These are phyloP conservation scores for Pantherophis alleghaniensis DNA, from an alignment of 2,797 vertebrate species.

Conservation along the genomic window DNA sequence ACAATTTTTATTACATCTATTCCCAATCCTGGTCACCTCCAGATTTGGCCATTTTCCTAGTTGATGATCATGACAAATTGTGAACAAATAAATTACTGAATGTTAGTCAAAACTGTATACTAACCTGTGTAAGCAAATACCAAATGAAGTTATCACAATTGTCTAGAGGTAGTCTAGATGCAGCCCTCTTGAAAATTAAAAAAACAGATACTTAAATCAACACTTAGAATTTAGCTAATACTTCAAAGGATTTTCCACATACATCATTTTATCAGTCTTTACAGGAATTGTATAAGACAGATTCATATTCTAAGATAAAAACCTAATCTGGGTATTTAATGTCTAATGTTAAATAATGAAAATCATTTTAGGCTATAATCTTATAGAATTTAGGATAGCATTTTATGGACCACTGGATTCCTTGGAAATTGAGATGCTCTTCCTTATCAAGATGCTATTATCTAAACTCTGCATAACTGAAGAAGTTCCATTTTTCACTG, in stretches of 20 bases:
- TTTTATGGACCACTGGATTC: not conserved
- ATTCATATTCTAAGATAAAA: not conserved
- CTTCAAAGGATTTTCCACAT: not conserved
- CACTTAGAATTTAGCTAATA: not conserved
- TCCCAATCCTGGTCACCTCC: not conserved
- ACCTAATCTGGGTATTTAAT: not conserved
- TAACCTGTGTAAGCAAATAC: slow-evolving; percentile 1
- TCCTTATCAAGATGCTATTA: not conserved
- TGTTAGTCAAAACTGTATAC: not conserved
- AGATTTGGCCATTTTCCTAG: not conserved
- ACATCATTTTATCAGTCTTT: not conserved
- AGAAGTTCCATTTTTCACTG: not conserved
- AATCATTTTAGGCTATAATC: not conserved
- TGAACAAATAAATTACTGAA: not conserved
- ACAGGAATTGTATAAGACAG: not conserved
- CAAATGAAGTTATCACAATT: not conserved
- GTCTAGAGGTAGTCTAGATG: not conserved
- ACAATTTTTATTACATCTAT: not conserved
- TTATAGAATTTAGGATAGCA: not conserved
- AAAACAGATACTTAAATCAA: not conserved
- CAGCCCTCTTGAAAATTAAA: not conserved
- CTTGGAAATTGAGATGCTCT: not conserved
- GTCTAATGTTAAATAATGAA: not conserved
- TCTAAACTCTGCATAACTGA: not conserved
- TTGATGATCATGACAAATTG: not conserved